These are phyloP conservation scores for Xestobium rufovillosum DNA, from an alignment of 2,888 invertebrate species.

Conservation along the genomic window DNA sequence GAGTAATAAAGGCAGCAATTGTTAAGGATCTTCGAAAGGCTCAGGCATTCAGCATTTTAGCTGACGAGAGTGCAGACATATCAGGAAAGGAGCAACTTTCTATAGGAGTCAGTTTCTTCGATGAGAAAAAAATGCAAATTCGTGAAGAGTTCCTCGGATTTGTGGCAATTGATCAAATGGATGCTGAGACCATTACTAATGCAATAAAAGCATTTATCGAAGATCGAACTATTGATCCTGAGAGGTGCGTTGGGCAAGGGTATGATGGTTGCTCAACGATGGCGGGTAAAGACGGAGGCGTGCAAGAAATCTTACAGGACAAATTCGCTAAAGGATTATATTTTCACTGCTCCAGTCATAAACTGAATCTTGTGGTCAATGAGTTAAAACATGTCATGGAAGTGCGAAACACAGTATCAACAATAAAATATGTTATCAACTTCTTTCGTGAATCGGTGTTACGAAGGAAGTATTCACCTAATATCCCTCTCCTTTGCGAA, in stretches of 20 bases:
- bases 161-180: conserved; percentile 22
- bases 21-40: conserved; percentile 8
- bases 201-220: conserved; percentile 21
- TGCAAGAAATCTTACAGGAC: conserved; percentile 25
- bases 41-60: conserved; percentile 21
- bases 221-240: conserved; percentile 19
- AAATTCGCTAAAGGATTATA: conserved; percentile 25
- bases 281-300: conserved; percentile 28
- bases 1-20: background rate
- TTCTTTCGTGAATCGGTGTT: conserved; percentile 24
- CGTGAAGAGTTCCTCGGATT: conserved; percentile 28
- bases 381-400: conserved; percentile 23
- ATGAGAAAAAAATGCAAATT: conserved; percentile 17
- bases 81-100: conserved; percentile 24
- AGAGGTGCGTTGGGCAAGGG: conserved; percentile 26
- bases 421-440: conserved; percentile 20
- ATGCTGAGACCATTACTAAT: conserved; percentile 25
- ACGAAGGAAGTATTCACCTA: conserved; percentile 23
- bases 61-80: conserved; percentile 26
- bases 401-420: conserved; percentile 22
- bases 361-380: no score
- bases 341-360: no score
- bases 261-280: conserved; percentile 29
- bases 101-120: conserved; percentile 22
- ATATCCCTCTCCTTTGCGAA: conserved; percentile 23